phyloP scores from a whole-genome alignment of 1,140 invertebrate genomes.

The Drosophila pectinifera region DNA sequence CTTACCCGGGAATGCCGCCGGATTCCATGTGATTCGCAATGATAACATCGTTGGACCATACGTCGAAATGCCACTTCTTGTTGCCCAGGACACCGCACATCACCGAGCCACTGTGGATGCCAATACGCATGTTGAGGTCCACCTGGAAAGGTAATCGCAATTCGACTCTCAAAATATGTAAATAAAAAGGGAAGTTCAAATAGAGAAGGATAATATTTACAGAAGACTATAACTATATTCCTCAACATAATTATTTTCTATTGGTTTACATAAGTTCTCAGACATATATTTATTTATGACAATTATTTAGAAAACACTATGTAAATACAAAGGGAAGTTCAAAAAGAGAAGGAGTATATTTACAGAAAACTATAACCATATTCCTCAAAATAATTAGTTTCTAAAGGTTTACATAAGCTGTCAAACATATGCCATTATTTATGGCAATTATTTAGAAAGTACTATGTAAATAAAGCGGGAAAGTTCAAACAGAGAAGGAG shows the following conservation, averaged over 20 bases:
- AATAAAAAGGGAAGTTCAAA: too few species aligned
- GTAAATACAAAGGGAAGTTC: too few species aligned
- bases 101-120: slow-evolving; percentile 97
- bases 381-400: background rate
- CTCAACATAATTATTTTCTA: background rate
- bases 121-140: slow-evolving; percentile 97
- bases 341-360: background rate
- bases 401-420: too few species aligned
- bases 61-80: slow-evolving; percentile 98
- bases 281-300: too few species aligned
- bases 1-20: slow-evolving; percentile 95
- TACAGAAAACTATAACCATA: background rate
- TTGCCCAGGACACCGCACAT: slow-evolving; percentile 97
- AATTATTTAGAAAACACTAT: too few species aligned
- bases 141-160: slow-evolving; percentile 87
- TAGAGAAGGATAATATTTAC: background rate
- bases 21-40: slow-evolving; percentile 99
- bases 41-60: slow-evolving; percentile 99
- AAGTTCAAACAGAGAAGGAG: too few species aligned
- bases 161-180: slow-evolving; percentile 46
- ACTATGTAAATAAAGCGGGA: too few species aligned
- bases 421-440: too few species aligned
- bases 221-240: background rate
- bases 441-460: too few species aligned
- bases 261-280: too few species aligned